Base-by-base conservation (phyloP, 2,797 vertebrate genomes). In the Enteromius mattozi region DNA sequence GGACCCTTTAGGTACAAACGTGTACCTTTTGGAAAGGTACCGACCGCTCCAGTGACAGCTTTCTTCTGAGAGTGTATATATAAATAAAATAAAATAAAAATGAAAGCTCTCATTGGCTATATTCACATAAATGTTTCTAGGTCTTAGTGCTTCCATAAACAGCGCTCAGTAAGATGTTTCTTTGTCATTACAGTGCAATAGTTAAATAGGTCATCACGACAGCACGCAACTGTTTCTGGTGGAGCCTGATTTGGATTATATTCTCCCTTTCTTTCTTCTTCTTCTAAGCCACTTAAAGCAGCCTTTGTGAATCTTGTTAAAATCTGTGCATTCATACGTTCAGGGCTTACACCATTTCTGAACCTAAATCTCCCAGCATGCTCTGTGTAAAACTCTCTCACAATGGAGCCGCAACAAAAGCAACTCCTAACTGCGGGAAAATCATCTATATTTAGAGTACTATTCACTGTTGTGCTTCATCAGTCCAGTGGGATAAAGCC, bases 271-370 rank as follows among this genome's bases (percentile, higher is more conserved):
- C 35, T 33, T 45, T 56, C 40, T 69, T 68, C 51, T 13, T 65
- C 59, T 47, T 65, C 59, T 30, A 16, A 79, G 69, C 40, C 70
- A 80, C 79, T 49, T 68, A 83, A 74, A 59, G 42, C 54, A 87
- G 70, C 84, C 68, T 79, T 69, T 19, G 81, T 80, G 85, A 74
- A 84, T 76, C 65, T 61, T 89, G 78, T 77, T 68, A 88, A 88
- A 92, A 90, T 88, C 88, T 85, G 78, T 66, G 66, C 79, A 83
- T 87, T 89, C 75, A 87, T 77, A 87, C 86, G 88, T 88, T 89
- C 78, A 84, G 80, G 59, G 87, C 85, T 90, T 89, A 91, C 85
- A 88, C 78, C 81, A 65, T 88, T 85, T 88, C 79, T 74, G 59
- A 76, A 61, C 85, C 69, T 79, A 89, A 90, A 91, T 89, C 88